Percentiles rank a stretch among this genome's conserved stretches.
Conservation (phyloP, 2,888 invertebrate genomes). For the Atrina japonica region DNA sequence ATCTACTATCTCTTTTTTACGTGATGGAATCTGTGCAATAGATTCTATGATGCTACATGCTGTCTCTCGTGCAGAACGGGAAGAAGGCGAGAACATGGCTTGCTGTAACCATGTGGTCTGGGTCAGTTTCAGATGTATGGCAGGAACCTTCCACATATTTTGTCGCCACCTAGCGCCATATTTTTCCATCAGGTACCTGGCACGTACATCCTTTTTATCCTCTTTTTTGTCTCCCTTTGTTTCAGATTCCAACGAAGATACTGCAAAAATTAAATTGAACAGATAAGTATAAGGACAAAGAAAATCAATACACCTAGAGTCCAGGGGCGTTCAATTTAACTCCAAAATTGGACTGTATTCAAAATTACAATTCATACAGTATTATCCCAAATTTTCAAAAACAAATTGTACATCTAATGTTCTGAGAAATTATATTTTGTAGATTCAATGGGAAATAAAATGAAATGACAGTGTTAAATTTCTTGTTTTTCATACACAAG, state of each 20-base stretch:
- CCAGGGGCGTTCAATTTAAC: no score
- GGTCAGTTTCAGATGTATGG: slow-evolving; percentile 65
- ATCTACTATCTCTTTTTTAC: slow-evolving; percentile 89
- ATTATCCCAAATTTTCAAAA: no score
- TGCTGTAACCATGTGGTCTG: slow-evolving; percentile 91
- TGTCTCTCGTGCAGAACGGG: slow-evolving; percentile 92
- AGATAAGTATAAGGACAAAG: no score
- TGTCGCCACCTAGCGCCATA: slow-evolving; percentile 87
- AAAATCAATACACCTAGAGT: no score
- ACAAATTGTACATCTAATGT: no score
- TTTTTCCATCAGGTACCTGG: slow-evolving; percentile 87
- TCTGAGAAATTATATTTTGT: no score
- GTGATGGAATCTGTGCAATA: slow-evolving; percentile 84
- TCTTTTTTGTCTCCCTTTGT: slow-evolving; percentile 38
- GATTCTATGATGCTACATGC: slow-evolving; percentile 94
- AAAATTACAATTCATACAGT: no score
- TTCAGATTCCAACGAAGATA: slow-evolving; percentile 1
- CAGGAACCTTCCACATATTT: slow-evolving; percentile 75
- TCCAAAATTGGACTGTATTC: no score
- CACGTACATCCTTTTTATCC: slow-evolving; percentile 68
- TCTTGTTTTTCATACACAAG: no score
- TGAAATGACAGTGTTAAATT: no score
- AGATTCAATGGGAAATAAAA: no score
- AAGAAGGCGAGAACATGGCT: slow-evolving; percentile 95
- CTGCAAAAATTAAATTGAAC: no score